A percentile compares a stretch with the other conserved stretches of the same genome.
phyloP scores from a whole-genome alignment of 2,888 invertebrate genomes.

The Stenolophus ochropezus region DNA sequence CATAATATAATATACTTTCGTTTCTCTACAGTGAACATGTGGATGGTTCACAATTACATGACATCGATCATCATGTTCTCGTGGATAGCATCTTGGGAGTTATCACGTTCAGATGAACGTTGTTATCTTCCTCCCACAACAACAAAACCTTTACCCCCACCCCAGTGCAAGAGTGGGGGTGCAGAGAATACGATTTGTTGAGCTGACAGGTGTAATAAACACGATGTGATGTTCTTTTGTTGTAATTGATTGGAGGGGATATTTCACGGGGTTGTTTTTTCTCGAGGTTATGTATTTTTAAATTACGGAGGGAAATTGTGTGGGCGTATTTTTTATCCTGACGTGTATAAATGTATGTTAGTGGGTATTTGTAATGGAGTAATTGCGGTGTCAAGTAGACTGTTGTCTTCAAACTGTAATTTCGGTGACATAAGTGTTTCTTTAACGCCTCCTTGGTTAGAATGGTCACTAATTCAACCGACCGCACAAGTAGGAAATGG shows the following conservation, averaged over 20 bases:
- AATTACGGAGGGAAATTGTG: background rate
- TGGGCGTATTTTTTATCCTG: too few relatives aligned
- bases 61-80: conserved; percentile 46
- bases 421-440: too few relatives aligned
- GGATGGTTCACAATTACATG: conserved; percentile 45
- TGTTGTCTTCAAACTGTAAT: too few relatives aligned
- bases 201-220: conserved; percentile 54
- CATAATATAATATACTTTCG: conserved; percentile 15
- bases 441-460: too few relatives aligned
- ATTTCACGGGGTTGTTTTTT: background rate
- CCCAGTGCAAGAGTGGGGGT: background rate
- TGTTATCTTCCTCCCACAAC: conserved; percentile 18
- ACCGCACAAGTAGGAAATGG: too few relatives aligned
- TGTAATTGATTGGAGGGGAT: conserved; percentile 32
- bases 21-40: conserved; percentile 13
- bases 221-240: conserved; percentile 46
- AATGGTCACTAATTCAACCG: too few relatives aligned
- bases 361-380: too few relatives aligned
- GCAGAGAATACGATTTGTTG: conserved; percentile 41
- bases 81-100: conserved; percentile 30
- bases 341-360: too few relatives aligned
- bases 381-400: too few relatives aligned
- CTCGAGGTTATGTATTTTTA: background rate
- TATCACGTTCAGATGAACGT: conserved; percentile 48
- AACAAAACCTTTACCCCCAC: background rate